A percentile compares a stretch with the other conserved stretches of the same genome.
These are phyloP conservation scores for Leuciscus idus DNA, from an alignment of 2,113 vertebrate species.

Conservation along the genomic window DNA sequence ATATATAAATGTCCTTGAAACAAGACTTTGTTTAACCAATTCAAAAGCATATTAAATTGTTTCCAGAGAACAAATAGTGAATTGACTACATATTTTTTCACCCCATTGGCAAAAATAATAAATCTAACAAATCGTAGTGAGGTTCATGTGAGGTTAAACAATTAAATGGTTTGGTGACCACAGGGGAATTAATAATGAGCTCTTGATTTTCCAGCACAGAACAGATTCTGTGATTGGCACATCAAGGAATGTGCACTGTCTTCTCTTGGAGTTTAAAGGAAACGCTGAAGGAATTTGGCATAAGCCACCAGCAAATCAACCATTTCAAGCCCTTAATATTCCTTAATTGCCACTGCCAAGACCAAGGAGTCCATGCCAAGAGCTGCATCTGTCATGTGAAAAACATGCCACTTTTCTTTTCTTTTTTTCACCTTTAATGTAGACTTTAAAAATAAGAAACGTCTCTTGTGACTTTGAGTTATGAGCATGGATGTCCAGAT, in stretches of 20 bases:
- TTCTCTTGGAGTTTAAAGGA: background rate
- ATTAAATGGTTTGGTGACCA: background rate
- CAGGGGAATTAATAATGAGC: background rate
- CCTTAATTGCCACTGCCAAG: constrained; percentile 74
- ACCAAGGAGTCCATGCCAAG: constrained; percentile 74
- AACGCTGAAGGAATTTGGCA: constrained; percentile 62
- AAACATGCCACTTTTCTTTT: constrained; percentile 77
- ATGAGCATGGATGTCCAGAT: constrained; percentile 66
- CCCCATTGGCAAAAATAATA: background rate
- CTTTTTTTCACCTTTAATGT: constrained; percentile 70
- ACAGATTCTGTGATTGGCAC: constrained; percentile 33
- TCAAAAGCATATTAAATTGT: background rate
- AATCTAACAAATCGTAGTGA: background rate
- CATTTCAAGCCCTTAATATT: constrained; percentile 70
- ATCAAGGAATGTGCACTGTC: constrained; percentile 15
- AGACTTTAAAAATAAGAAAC: constrained; percentile 68
- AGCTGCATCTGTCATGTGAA: constrained; percentile 80
- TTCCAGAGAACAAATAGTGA: background rate
- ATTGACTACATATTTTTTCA: background rate
- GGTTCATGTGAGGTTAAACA: background rate
- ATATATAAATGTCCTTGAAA: background rate
- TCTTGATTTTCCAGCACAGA: background rate
- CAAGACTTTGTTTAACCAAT: background rate
- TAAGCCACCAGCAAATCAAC: constrained; percentile 57
- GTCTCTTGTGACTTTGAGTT: constrained; percentile 66